Evolutionary conservation across 2,113 vertebrate species (phyloP), one percentile per base, ranked within the genome.

Genomic region (Spheniscus mendiculus): DNA sequence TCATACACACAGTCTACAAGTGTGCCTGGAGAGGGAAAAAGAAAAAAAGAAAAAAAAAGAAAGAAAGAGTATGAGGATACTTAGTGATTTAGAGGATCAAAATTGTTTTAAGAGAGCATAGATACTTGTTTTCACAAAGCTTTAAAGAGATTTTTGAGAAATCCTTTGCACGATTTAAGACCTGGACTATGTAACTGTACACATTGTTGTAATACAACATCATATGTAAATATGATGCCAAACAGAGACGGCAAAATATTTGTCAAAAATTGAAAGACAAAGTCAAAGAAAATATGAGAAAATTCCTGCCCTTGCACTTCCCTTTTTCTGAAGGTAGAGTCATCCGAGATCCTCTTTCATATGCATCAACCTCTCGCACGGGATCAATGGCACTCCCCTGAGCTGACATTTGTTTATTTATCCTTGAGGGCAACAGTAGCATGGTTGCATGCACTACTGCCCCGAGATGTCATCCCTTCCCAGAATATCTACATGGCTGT

Each of bases 191-290:
- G 27, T 42, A 78, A 34, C 55, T 3, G 12, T 15, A n/a, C 15
- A 16, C 50, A 36, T 11, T 32, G 70, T 26, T 76, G 32, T 4
- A 15, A 59, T 15, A 44, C 70, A 86, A 18, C 21, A 45, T 26
- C 27, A 6, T 10, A 15, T 5, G 19, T 32, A 87, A 77, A 73
- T 23, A 36, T 0, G 0, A 22, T 53, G 50, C 49, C 76, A 69
- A 56, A 62, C 22, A 78, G 53, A 73, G 69, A 69, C 81, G 77
- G 38, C 30, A 45, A 76, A 69, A 32, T 32, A 56, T 12, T n/a
- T 53, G 36, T 50, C 72, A 77, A 55, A 90, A 81, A 20, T 6
- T 15, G 10, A 49, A 67, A 76, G 49, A n/a, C n/a, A 27, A 69
- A 85, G 62, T 32, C 49, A 65, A 79, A 44, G 18, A 78, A 91